phyloP scores from a whole-genome alignment of 2,113 vertebrate genomes.

The Lasiurus cinereus region DNA sequence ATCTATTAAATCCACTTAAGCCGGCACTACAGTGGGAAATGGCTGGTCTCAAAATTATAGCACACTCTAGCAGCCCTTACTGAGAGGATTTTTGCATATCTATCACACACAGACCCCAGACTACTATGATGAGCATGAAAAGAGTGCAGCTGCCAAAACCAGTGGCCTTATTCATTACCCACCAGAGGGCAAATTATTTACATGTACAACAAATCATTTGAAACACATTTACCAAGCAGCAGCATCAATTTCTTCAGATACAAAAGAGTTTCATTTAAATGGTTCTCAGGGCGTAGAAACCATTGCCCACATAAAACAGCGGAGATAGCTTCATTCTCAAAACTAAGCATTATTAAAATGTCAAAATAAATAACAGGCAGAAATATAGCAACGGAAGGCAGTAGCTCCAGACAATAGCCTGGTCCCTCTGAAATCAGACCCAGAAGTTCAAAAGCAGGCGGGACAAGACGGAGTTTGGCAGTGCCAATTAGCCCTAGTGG shows the following conservation, averaged over 20 bases:
- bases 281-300: constrained; percentile 66
- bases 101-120: constrained; percentile 60
- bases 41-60: constrained; percentile 50
- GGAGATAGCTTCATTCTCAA: constrained; percentile 74
- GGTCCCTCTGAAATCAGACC: constrained; percentile 56
- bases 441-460: constrained; percentile 65
- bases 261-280: constrained; percentile 69
- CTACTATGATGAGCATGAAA: constrained; percentile 59
- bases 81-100: constrained; percentile 72
- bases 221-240: constrained; percentile 76
- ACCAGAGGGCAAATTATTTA: constrained; percentile 75
- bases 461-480: background rate
- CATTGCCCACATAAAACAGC: constrained; percentile 59
- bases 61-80: background rate
- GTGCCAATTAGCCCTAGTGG: constrained; percentile 43
- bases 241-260: constrained; percentile 74
- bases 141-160: constrained; percentile 51
- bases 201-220: constrained; percentile 70
- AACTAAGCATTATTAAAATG: constrained; percentile 79
- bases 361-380: constrained; percentile 77
- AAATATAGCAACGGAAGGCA: constrained; percentile 68
- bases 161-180: constrained; percentile 59
- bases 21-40: background rate
- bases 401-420: constrained; percentile 11
- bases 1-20: constrained; percentile 53